These are phyloP conservation scores for Neotoxoptera formosana DNA, from an alignment of 1,140 invertebrate species.

Conservation along the genomic window DNA sequence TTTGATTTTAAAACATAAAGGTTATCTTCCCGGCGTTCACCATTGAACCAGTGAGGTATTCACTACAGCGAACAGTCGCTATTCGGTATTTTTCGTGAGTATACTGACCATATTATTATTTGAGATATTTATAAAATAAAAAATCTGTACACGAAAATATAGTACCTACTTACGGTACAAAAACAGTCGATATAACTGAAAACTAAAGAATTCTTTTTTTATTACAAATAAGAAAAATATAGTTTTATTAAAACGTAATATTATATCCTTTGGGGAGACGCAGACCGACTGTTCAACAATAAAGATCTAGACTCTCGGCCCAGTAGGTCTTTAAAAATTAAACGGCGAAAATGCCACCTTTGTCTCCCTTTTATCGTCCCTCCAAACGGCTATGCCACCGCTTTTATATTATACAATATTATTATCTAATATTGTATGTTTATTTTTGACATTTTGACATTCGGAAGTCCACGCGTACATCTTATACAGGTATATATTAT, in stretches of 20 bases:
- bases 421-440: neutral
- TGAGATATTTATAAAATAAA: neutral
- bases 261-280: neutral
- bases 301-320: no score
- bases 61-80: neutral
- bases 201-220: neutral
- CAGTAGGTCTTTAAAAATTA: neutral
- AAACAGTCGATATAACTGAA: neutral
- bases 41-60: neutral
- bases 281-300: neutral
- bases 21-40: neutral
- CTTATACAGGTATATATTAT: neutral
- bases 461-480: neutral
- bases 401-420: neutral
- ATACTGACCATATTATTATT: neutral
- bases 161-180: neutral
- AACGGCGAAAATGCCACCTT: neutral
- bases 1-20: neutral
- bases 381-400: neutral
- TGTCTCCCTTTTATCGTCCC: neutral
- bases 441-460: neutral
- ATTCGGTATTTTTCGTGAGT: neutral
- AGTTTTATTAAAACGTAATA: neutral
- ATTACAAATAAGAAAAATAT: neutral
- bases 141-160: neutral